Percentiles rank a stretch among this genome's conserved stretches.
phyloP scores from a whole-genome alignment of 2,797 vertebrate genomes.

The Mus caroli region DNA sequence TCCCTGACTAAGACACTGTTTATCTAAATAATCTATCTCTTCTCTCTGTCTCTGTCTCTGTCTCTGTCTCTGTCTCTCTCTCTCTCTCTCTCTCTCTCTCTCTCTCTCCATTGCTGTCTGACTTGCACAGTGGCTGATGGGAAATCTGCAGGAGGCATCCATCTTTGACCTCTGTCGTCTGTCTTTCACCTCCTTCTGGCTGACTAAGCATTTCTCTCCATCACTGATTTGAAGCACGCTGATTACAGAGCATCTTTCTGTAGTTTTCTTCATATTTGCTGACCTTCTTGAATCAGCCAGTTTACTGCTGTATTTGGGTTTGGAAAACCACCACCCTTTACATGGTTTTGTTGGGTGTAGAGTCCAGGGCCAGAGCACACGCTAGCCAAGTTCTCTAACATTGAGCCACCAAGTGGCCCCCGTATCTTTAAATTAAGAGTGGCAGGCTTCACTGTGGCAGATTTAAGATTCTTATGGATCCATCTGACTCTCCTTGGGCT shows the following conservation, averaged over 20 bases:
- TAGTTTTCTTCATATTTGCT: background rate
- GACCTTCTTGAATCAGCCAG: background rate
- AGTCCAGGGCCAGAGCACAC: background rate
- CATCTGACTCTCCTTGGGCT: background rate
- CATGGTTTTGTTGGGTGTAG: background rate
- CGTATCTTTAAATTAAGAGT: background rate
- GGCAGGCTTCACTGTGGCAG: background rate
- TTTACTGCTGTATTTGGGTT: background rate
- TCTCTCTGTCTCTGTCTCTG: too few relatives aligned
- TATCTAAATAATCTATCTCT: background rate
- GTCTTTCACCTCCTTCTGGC: background rate
- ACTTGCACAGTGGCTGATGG: background rate
- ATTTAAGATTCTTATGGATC: background rate
- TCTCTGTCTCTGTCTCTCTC: background rate
- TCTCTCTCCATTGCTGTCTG: background rate
- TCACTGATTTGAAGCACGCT: background rate
- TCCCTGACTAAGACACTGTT: background rate
- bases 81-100: background rate
- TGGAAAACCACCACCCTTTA: background rate
- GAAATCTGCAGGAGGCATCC: background rate
- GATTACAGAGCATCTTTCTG: background rate
- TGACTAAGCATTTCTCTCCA: background rate
- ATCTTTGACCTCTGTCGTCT: background rate
- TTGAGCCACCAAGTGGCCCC: background rate
- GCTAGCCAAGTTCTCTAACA: background rate